A percentile compares a stretch with the other conserved stretches of the same genome.
phyloP scores from a whole-genome alignment of 1,140 invertebrate genomes.

The Dysdera silvatica region DNA sequence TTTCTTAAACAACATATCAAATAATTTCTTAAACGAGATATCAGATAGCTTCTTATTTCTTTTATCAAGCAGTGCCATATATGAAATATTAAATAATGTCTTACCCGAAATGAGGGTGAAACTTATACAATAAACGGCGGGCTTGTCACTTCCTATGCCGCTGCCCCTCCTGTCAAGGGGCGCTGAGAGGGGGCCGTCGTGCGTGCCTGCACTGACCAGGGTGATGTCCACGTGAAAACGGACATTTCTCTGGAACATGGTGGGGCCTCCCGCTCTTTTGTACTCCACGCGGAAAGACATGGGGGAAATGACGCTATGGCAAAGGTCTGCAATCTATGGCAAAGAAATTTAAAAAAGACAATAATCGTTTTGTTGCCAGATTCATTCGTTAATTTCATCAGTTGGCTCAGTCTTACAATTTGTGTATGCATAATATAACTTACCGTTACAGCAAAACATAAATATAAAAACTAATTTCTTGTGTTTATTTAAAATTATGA shows the following conservation, averaged over 20 bases:
- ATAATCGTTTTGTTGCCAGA: no score
- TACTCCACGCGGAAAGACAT: constrained; percentile 98
- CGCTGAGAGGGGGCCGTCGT: constrained; percentile 50
- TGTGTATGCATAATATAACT: no score
- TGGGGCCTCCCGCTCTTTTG: constrained; percentile 74
- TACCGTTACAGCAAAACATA: no score
- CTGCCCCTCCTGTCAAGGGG: constrained; percentile 60
- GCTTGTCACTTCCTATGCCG: constrained; percentile 49
- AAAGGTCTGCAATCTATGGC: constrained; percentile 91
- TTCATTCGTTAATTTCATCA: no score
- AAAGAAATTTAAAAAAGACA: no score
- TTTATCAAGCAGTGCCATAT: background rate
- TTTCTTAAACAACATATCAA: no score
- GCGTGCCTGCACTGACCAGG: constrained; percentile 39
- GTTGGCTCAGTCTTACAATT: no score
- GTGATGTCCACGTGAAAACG: constrained; percentile 75
- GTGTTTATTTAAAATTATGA: no score
- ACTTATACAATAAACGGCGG: constrained; percentile 84
- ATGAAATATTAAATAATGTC: background rate
- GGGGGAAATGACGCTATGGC: constrained; percentile 94
- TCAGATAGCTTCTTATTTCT: background rate
- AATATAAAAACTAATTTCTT: no score
- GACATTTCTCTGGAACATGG: constrained; percentile 94
- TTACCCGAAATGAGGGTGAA: constrained; percentile 90
- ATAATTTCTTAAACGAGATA: no score